A percentile compares a stretch with the other conserved stretches of the same genome.
phyloP scores from a whole-genome alignment of 1,140 invertebrate genomes.

The Pogonomyrmex barbatus region DNA sequence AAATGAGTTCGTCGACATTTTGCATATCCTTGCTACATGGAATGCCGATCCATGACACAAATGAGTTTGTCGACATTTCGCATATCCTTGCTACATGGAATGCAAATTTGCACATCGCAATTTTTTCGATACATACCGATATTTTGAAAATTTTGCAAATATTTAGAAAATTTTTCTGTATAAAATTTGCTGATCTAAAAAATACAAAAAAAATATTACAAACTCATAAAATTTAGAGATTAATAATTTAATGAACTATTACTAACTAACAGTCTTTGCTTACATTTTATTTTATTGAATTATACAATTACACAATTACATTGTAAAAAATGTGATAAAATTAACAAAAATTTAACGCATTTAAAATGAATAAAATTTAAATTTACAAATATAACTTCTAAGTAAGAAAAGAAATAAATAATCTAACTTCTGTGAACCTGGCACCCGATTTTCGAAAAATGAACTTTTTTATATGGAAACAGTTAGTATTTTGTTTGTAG shows the following conservation, averaged over 20 bases:
- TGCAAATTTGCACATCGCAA: slow-evolving; percentile 13
- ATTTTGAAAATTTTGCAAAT: background rate
- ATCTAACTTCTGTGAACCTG: too few relatives aligned
- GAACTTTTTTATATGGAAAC: too few relatives aligned
- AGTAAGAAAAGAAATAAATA: background rate
- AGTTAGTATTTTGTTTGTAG: too few relatives aligned
- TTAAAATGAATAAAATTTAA: background rate
- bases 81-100: background rate
- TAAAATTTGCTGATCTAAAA: background rate
- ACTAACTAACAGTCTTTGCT: background rate
- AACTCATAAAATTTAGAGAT: background rate
- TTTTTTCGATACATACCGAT: background rate
- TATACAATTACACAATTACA: background rate
- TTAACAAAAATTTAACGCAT: background rate
- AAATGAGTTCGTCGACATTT: background rate
- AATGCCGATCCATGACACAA: slow-evolving; percentile 19
- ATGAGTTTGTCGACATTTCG: background rate
- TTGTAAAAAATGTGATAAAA: too few relatives aligned
- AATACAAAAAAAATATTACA: too few relatives aligned
- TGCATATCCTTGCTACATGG: background rate
- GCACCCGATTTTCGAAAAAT: too few relatives aligned
- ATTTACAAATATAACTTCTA: background rate
- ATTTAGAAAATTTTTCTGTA: background rate
- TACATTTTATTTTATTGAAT: background rate
- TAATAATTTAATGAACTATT: background rate